phyloP scores from a whole-genome alignment of 2,113 vertebrate species.

The Dolichallabes microphthalmus region DNA sequence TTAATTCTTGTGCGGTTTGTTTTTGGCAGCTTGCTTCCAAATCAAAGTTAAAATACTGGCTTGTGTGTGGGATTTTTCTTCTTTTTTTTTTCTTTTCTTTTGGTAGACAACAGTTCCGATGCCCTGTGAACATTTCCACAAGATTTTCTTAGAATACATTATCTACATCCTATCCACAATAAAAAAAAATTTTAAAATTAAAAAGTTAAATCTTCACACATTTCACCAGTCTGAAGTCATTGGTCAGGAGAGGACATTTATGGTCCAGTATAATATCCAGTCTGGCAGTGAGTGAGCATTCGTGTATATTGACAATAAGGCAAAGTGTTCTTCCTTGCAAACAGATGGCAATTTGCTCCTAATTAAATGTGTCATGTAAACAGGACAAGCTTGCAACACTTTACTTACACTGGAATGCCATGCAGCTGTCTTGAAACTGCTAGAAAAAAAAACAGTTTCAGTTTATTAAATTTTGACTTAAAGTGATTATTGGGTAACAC shows the following conservation, averaged over 20 bases:
- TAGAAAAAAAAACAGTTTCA: neutral
- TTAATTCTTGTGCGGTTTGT: neutral
- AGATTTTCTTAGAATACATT: too few relatives aligned
- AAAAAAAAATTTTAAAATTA: neutral
- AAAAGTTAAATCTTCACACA: neutral
- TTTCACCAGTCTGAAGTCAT: neutral
- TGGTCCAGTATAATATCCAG: neutral
- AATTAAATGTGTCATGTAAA: slow-evolving; percentile 25
- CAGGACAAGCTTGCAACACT: neutral
- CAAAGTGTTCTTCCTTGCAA: neutral
- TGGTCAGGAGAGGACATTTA: neutral
- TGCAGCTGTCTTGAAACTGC: neutral
- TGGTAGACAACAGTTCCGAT: neutral
- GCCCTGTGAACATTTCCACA: neutral
- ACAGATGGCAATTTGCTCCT: neutral
- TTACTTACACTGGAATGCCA: neutral
- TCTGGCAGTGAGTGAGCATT: neutral
- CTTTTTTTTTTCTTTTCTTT: neutral
- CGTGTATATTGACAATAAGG: neutral
- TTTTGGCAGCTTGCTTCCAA: neutral
- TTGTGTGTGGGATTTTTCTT: neutral
- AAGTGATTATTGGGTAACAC: slow-evolving; percentile 33
- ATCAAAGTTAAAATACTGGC: neutral
- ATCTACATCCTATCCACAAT: neutral
- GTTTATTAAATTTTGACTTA: slow-evolving; percentile 2